Base-by-base conservation (phyloP, 2,888 invertebrate genomes). In the Drosophila borborema region DNA sequence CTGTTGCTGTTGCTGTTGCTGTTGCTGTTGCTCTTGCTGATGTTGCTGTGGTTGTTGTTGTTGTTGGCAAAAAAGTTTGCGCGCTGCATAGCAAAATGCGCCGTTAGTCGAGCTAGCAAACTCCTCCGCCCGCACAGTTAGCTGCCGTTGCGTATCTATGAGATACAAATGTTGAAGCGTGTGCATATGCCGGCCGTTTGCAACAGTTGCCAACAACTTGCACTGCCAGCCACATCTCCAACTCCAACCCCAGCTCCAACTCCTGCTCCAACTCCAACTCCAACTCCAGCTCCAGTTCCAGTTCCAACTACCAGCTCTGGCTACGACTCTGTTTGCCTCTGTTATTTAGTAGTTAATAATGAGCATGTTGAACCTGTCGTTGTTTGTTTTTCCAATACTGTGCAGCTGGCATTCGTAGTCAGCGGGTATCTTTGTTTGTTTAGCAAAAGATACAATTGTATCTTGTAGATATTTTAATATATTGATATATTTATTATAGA, bases 301-400 rank as follows among this genome's bases (percentile, higher is more conserved):
- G n/a, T n/a, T n/a, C n/a, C n/a, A n/a, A n/a, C n/a, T n/a, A n/a
- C 51, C 8, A 10, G n/a, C 64, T 43, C 12, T 34, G 14, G 34
- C 45, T 59, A 23, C 38, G 34, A 62, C 55, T 60, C 82, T 77
- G 77, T 77, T 86, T 82, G 81, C 76, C 82, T 70, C 81, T 77
- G 87, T 89, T 89, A 87, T 87, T 87, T 87, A 89, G 87, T 87
- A 87, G 89, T 87, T 89, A 87, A 87, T 87, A 87, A 87, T 89
- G 87, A 89, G 87, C 89, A 87, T 89, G 87, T 87, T 89, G 87
- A 81, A 72, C 75, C 82, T 82, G 86, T 76, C 83, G 82, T 53
- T 85, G 82, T 82, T 84, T 85, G 86, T 74, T 84, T 82, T 84
- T 64, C 59, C 67, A 3, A 64, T 66, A 71, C 74, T 51, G 20